Evolutionary conservation across 2,113 vertebrate genomes (phyloP).

Genomic region (Alces alces): DNA sequence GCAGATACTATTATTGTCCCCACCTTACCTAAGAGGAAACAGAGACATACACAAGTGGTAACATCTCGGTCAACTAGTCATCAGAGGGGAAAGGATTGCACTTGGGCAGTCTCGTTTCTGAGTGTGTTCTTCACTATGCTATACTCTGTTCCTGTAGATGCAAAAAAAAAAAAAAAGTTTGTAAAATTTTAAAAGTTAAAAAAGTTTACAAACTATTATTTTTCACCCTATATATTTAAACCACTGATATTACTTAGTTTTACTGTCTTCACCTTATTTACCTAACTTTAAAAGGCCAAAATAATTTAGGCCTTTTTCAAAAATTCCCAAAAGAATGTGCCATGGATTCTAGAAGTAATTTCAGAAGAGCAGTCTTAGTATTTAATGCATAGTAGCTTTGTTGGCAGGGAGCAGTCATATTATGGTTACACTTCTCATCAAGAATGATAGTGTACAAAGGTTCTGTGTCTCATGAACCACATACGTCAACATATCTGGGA

Average conservation of each 20-base stretch:
- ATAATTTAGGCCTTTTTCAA: neutral
- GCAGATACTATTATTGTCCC: neutral
- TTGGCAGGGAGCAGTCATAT: neutral
- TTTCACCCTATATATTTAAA: neutral
- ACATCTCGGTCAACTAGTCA: neutral
- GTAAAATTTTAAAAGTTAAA: neutral
- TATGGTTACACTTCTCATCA: neutral
- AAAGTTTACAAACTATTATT: neutral
- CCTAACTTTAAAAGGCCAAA: neutral
- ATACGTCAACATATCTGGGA: too few species aligned
- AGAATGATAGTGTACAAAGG: fast-evolving
- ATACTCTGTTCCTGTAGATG: neutral
- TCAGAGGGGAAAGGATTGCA: too few species aligned
- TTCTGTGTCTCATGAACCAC: neutral
- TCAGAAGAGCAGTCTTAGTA: neutral
- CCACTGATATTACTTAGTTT: neutral
- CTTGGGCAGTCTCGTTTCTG: fast-evolving
- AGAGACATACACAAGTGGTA: neutral
- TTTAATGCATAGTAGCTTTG: neutral
- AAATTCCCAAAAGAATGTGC: neutral
- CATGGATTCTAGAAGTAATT: neutral
- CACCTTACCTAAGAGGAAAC: neutral
- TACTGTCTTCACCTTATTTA: neutral
- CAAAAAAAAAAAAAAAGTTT: neutral
- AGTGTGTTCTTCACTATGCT: neutral